Percentiles rank a stretch among this genome's conserved stretches.
Evolutionary conservation across 2,797 vertebrate species (phyloP).

Genomic region (Lophius americanus): DNA sequence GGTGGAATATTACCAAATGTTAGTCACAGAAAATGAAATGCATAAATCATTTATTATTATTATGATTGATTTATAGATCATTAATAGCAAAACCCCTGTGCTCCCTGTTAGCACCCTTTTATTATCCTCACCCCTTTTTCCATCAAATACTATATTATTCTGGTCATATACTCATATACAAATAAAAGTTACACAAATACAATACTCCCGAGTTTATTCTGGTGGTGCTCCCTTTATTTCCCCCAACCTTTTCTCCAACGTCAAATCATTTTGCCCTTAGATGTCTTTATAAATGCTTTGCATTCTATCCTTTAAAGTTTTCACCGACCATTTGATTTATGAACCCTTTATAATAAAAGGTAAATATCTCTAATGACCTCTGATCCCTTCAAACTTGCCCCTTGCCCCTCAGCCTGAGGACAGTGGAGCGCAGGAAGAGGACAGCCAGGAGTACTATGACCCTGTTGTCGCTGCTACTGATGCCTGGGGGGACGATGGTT

Average conservation of each 20-base stretch:
- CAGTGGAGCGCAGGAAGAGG: conserved; percentile 67
- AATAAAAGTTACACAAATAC: background rate
- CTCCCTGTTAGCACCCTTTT: background rate
- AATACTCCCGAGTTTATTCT: background rate
- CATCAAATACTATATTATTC: conserved; percentile 2
- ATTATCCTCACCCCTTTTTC: background rate
- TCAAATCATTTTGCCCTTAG: conserved; percentile 12
- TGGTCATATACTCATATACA: background rate
- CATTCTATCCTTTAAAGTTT: background rate
- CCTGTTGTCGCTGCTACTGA: conserved; percentile 69
- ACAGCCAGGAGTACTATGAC: conserved; percentile 75
- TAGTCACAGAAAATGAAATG: background rate
- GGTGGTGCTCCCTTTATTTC: background rate
- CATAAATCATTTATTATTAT: too few species aligned
- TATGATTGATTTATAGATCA: too few species aligned
- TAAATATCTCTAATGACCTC: conserved; percentile 53
- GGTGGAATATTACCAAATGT: background rate
- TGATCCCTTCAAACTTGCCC: conserved; percentile 67
- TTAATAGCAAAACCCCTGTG: background rate
- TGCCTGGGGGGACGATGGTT: conserved; percentile 77
- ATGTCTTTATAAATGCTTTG: background rate
- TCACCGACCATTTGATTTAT: conserved; percentile 30
- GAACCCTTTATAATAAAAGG: conserved; percentile 16
- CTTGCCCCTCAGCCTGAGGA: conserved; percentile 83
- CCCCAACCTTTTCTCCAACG: background rate